These are phyloP conservation scores for Oscheius sp. DNA, from an alignment of 1,140 invertebrate species.

Conservation along the genomic window DNA sequence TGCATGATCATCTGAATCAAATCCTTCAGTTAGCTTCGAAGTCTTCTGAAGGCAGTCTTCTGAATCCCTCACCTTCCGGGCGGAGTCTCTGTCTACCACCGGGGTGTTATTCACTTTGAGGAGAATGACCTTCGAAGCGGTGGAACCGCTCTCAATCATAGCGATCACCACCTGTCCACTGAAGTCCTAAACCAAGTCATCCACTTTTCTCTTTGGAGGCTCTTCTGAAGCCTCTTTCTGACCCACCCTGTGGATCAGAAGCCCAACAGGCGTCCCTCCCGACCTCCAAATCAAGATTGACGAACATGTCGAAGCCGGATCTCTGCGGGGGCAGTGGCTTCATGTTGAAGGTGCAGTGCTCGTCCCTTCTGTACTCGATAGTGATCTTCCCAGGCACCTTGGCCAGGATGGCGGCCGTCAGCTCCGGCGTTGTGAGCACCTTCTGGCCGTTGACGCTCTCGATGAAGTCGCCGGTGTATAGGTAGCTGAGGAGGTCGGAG, in stretches of 20 bases:
- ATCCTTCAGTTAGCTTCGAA: too few relatives aligned
- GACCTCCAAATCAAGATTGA: conserved; percentile 27
- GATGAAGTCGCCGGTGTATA: neutral
- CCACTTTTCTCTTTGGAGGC: too few relatives aligned
- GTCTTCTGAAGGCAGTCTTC: too few relatives aligned
- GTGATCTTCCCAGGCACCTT: conserved; percentile 10
- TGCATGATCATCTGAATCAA: too few relatives aligned
- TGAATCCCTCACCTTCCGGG: conserved; percentile 33
- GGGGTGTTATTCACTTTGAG: conserved; percentile 24
- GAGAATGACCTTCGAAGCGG: conserved; percentile 13
- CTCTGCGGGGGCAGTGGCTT: conserved; percentile 13
- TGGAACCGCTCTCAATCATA: conserved; percentile 32
- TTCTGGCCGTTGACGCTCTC: neutral
- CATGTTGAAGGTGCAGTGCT: conserved; percentile 31
- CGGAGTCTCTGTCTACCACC: conserved; percentile 17
- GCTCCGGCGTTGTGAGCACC: neutral
- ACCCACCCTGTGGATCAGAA: conserved; percentile 31
- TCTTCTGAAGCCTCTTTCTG: too few relatives aligned
- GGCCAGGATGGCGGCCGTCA: neutral
- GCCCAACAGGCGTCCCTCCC: conserved; percentile 30
- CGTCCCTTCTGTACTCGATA: conserved; percentile 22
- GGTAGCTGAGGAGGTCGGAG: neutral
- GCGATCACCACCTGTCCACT: conserved; percentile 24
- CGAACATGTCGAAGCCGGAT: conserved; percentile 21
- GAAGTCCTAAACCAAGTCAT: too few relatives aligned